Percentiles rank a stretch among this genome's conserved stretches.
Conservation (phyloP, 2,888 invertebrate genomes). For the Metacarcinus magister region DNA sequence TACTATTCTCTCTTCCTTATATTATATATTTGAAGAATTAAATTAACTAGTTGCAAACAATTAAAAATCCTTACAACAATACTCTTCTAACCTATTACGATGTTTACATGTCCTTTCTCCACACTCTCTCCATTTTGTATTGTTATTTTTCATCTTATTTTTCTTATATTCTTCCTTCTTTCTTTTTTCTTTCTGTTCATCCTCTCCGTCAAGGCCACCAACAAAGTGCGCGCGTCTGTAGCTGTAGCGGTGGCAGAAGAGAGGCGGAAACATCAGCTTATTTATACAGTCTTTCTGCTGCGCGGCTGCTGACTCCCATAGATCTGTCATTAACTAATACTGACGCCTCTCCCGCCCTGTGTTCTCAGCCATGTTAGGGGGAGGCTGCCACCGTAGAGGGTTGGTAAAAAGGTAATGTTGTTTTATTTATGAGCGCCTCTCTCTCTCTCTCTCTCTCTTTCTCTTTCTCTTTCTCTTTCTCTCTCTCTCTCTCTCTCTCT, state of each 20-base stretch:
- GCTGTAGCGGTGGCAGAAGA: not conserved
- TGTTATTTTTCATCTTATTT: not conserved
- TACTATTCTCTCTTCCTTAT: too few relatives aligned
- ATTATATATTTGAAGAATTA: too few relatives aligned
- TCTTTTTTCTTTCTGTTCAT: not conserved
- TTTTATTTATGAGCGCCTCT: slow-evolving; percentile 41
- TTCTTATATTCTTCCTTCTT: not conserved
- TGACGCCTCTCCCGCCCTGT: slow-evolving; percentile 41
- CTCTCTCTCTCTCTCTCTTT: slow-evolving; percentile 51
- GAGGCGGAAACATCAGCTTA: slow-evolving; percentile 5
- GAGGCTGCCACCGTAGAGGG: slow-evolving; percentile 21
- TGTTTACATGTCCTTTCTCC: too few relatives aligned
- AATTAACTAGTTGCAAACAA: too few relatives aligned
- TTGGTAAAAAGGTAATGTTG: slow-evolving; percentile 1
- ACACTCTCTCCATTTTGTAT: not conserved
- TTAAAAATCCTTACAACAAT: too few relatives aligned
- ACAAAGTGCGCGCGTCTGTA: not conserved
- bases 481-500: slow-evolving; percentile 43
- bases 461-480: slow-evolving; percentile 8
- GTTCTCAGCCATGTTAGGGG: slow-evolving; percentile 34
- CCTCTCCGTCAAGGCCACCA: not conserved
- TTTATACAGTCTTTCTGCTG: slow-evolving; percentile 7
- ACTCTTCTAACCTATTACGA: too few relatives aligned
- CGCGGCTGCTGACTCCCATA: slow-evolving; percentile 6
- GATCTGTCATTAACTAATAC: slow-evolving; percentile 48